Evolutionary conservation across 1,140 invertebrate genomes (phyloP).

Genomic region (Melanaphis sacchari): DNA sequence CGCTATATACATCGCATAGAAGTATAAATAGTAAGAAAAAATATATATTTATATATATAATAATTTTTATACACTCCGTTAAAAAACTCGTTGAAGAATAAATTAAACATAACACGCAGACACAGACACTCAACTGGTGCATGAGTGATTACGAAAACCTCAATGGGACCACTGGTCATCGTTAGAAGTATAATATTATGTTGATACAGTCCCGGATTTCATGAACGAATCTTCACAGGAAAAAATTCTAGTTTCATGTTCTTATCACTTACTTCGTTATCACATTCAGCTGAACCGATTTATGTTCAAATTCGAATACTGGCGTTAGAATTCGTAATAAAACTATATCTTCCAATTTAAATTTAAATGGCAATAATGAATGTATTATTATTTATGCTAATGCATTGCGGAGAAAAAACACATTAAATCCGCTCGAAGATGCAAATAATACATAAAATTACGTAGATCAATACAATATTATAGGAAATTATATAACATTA

Average conservation of each 20-base stretch:
- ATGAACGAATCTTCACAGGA: no score
- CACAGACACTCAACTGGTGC: no score
- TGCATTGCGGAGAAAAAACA: not conserved
- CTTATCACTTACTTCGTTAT: not conserved
- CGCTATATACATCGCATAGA: no score
- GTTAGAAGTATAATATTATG: no score
- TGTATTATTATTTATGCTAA: not conserved
- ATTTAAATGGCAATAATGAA: not conserved
- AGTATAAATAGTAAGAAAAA: no score
- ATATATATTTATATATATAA: no score
- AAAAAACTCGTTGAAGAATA: no score
- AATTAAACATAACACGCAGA: no score
- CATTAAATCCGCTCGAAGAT: not conserved
- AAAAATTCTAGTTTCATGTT: not conserved
- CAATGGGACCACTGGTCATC: no score
- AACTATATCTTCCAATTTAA: not conserved
- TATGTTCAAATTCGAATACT: not conserved
- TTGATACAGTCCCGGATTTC: no score
- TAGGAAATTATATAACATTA: not conserved
- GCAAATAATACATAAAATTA: not conserved
- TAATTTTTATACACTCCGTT: no score
- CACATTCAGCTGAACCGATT: not conserved
- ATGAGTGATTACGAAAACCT: no score
- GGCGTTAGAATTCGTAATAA: not conserved
- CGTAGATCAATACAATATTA: not conserved